Percentiles rank a stretch among this genome's conserved stretches.
Evolutionary conservation across 1,140 invertebrate genomes (phyloP).

Genomic region (Drosophila arawakana): DNA sequence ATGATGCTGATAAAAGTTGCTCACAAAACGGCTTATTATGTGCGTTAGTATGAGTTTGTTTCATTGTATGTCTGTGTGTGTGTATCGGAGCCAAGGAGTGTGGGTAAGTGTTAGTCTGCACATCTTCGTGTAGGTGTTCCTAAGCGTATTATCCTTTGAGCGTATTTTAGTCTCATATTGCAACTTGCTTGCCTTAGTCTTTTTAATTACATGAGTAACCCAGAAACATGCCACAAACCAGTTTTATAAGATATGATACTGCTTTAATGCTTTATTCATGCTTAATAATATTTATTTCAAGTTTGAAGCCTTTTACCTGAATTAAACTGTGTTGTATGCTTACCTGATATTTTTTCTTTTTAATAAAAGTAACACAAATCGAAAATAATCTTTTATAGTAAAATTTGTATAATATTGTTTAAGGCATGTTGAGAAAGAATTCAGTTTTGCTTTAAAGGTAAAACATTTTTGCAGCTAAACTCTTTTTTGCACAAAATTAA

Average conservation of each 20-base stretch:
- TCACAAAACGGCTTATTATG: constrained; percentile 78
- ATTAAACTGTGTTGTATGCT: not conserved
- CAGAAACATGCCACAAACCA: constrained; percentile 29
- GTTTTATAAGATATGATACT: not conserved
- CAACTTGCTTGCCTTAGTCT: constrained; percentile 46
- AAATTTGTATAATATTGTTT: no score
- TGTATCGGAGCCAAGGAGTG: not conserved
- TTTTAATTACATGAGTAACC: constrained; percentile 64
- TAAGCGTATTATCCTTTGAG: constrained; percentile 73
- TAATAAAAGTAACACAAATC: no score
- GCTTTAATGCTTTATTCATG: constrained; percentile 12
- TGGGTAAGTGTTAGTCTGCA: constrained; percentile 19
- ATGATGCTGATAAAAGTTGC: constrained; percentile 82
- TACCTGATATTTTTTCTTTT: no score
- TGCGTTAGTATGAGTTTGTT: constrained; percentile 44
- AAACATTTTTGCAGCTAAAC: no score
- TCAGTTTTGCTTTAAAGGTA: no score
- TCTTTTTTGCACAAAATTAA: no score
- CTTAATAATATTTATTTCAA: constrained; percentile 1
- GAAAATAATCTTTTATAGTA: no score
- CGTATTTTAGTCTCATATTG: constrained; percentile 42
- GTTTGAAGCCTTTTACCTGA: not conserved
- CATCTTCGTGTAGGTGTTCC: constrained; percentile 22
- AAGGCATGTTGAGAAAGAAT: no score
- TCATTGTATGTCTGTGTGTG: constrained; percentile 6